Base-by-base conservation (phyloP, 1,140 invertebrate genomes). In the Drosophila tsacasi region DNA sequence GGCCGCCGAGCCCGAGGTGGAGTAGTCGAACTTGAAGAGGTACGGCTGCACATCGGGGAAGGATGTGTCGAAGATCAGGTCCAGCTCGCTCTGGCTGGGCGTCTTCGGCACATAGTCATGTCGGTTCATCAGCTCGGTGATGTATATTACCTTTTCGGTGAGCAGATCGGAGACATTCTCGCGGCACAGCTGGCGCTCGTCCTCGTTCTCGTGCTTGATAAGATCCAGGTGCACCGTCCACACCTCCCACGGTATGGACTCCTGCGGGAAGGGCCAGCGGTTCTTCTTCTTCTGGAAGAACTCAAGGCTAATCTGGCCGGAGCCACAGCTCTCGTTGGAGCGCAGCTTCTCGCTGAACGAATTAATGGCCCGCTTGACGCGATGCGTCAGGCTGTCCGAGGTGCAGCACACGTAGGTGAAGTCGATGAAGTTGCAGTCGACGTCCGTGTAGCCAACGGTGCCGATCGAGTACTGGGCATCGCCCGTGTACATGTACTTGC, bases 341-440 rank as follows among this genome's bases (percentile, higher is more conserved):
- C 97, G 94, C 39, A 99, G 93, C 35, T 96, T 95, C 85, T 98
- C 97, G 49, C 97, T 97, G 93, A 99, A 99, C 19, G 95, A 94
- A 46, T 96, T 96, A 63, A 99, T 97, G 89, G 98, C 97, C 57
- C 95, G 94, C 82, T 96, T 97, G 8, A 99, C 93, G 44, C 94
- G 95, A 42, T 95, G 94, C 54, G 96, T 96, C 3, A 99, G 94
- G 52, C 95, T 95, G 4, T 95, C 94, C 3, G 98, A 99, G 55
- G 97, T 96, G 94, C 97, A 98, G 93, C 98, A 97, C 2, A 99
- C 98, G 93, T 99, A 99, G 32, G 98, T 99, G 84, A 99, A 97
- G 93, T 99, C 98, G 76, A 99, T 97, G 92, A 98, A 99, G 94
- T 99, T 97, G 94, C 98, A 99, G 92, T 99, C 97, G 12, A 99